phyloP scores from a whole-genome alignment of 1,140 invertebrate genomes.

The Penaeus japonicus region DNA sequence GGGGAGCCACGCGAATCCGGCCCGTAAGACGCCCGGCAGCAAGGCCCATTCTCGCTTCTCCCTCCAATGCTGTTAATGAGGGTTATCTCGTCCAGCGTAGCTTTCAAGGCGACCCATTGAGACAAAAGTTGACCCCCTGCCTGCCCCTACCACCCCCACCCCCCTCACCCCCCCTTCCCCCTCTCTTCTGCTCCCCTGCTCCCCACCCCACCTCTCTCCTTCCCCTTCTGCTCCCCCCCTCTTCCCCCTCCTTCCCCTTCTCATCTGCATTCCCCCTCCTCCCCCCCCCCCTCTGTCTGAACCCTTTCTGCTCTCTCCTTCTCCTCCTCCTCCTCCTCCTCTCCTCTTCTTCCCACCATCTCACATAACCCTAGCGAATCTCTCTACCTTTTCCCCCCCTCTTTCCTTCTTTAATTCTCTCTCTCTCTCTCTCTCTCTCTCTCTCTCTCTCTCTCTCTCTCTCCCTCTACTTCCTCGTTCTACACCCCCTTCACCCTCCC shows the following conservation, averaged over 20 bases:
- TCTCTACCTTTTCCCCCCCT: neutral
- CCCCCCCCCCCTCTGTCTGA: neutral
- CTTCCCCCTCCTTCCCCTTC: no score
- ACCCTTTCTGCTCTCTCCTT: neutral
- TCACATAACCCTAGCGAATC: no score
- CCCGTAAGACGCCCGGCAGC: neutral
- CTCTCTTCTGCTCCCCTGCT: constrained; percentile 14
- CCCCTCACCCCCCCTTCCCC: neutral
- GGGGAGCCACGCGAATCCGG: constrained; percentile 21
- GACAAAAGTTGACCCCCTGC: constrained; percentile 45
- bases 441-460: no score
- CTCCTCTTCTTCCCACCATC: neutral
- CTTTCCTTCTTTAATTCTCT: neutral
- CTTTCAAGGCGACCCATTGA: constrained; percentile 55
- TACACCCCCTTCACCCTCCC: neutral
- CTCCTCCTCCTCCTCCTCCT: neutral
- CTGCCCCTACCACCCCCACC: neutral
- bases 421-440: no score
- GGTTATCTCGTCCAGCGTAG: constrained; percentile 51
- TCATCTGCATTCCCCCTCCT: neutral
- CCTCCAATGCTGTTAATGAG: constrained; percentile 41
- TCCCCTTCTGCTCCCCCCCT: neutral
- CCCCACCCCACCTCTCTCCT: neutral
- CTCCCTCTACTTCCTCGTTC: neutral
- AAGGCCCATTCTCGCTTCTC: constrained; percentile 35